Percentiles rank a stretch among this genome's conserved stretches.
phyloP scores from a whole-genome alignment of 2,888 invertebrate genomes.

The Eulithis prunata region DNA sequence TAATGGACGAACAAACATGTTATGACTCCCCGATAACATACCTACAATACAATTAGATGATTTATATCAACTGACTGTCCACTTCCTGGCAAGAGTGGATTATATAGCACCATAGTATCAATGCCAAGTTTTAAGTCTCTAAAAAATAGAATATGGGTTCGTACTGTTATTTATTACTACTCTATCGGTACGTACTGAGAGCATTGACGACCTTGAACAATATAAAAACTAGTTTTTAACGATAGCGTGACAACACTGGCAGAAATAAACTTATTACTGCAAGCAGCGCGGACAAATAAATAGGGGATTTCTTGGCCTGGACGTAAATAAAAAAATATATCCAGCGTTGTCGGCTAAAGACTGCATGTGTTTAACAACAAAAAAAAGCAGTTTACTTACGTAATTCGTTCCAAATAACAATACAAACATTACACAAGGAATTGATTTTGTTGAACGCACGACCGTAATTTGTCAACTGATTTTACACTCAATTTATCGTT shows the following conservation, averaged over 20 bases:
- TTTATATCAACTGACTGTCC: slow-evolving; percentile 15
- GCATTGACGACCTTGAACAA: slow-evolving; percentile 37
- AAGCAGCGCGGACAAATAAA: slow-evolving; percentile 15
- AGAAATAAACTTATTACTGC: slow-evolving; percentile 37
- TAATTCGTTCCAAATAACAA: slow-evolving; percentile 76
- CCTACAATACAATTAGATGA: slow-evolving; percentile 19
- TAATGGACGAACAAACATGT: no score
- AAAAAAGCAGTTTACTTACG: slow-evolving; percentile 73
- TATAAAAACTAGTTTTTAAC: slow-evolving; percentile 40
- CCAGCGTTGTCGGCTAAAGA: slow-evolving; percentile 28
- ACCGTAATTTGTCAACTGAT: slow-evolving; percentile 37
- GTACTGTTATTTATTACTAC: slow-evolving; percentile 40
- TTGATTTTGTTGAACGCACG: slow-evolving; percentile 59
- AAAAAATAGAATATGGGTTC: slow-evolving; percentile 62
- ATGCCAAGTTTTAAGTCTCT: slow-evolving; percentile 52
- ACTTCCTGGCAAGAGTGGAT: slow-evolving; percentile 32
- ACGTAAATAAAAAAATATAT: slow-evolving; percentile 6
- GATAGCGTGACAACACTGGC: slow-evolving; percentile 40
- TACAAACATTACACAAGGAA: slow-evolving; percentile 73
- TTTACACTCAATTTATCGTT: slow-evolving; percentile 41
- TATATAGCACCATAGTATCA: slow-evolving; percentile 38
- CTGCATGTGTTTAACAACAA: slow-evolving; percentile 62
- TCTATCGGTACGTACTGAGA: slow-evolving; percentile 24
- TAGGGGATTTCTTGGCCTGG: slow-evolving; percentile 17
- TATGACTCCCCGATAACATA: slow-evolving; percentile 3